phyloP scores from a whole-genome alignment of 2,797 vertebrate genomes.

The Lagocephalus sceleratus region DNA sequence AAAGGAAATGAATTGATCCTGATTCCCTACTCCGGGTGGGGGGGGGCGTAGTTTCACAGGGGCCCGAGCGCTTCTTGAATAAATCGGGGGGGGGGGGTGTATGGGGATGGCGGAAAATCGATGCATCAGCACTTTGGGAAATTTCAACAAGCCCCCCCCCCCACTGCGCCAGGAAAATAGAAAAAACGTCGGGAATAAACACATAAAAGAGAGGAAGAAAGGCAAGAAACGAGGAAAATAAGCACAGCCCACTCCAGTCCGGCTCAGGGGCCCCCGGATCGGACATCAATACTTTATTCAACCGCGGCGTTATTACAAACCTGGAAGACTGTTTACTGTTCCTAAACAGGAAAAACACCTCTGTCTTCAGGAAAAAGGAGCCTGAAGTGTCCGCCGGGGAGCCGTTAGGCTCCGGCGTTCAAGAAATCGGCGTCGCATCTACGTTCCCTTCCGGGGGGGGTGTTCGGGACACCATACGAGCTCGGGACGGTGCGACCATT shows the following conservation, averaged over 20 bases:
- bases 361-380: neutral
- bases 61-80: slow-evolving; percentile 52
- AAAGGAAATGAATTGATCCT: neutral
- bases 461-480: no score
- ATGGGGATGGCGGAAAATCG: slow-evolving; percentile 55
- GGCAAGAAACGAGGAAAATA: slow-evolving; percentile 26
- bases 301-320: slow-evolving; percentile 13
- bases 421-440: no score
- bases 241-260: slow-evolving; percentile 26
- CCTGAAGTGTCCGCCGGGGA: neutral
- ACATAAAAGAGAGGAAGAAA: slow-evolving; percentile 38
- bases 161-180: slow-evolving; percentile 9
- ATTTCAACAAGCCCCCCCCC: slow-evolving; percentile 25
- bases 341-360: no score
- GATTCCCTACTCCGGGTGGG: no score
- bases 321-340: slow-evolving; percentile 9
- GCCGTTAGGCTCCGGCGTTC: neutral
- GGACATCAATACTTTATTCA: slow-evolving; percentile 38
- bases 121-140: slow-evolving; percentile 66
- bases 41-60: no score
- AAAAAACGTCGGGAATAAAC: no score
- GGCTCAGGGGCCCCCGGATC: slow-evolving; percentile 5
- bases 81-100: slow-evolving; percentile 65
- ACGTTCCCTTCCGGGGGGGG: no score
- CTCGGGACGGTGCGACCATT: neutral